Evolutionary conservation across 1,140 invertebrate species (phyloP).

Genomic region (Heliconius hewitsoni): DNA sequence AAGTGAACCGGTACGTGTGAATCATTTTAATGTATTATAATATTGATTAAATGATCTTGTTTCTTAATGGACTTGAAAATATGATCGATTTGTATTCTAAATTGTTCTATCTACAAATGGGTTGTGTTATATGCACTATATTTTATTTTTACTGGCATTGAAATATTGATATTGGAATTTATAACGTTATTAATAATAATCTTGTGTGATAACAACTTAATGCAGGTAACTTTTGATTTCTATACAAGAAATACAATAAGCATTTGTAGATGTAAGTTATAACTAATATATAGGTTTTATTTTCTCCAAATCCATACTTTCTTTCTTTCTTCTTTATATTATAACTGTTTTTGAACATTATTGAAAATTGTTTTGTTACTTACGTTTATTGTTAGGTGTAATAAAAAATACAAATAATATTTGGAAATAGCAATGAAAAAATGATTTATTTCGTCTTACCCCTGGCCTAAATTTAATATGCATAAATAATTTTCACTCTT

Average conservation of each 20-base stretch:
- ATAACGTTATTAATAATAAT: background rate
- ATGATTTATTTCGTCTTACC: background rate
- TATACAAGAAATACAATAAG: too few species aligned
- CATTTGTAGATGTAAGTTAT: too few species aligned
- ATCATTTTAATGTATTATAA: slow-evolving; percentile 38
- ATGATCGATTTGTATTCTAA: slow-evolving; percentile 27
- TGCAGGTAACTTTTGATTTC: too few species aligned
- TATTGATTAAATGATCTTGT: slow-evolving; percentile 39
- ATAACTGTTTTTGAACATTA: too few species aligned
- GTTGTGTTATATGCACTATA: background rate
- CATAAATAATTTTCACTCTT: background rate
- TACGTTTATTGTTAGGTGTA: too few species aligned
- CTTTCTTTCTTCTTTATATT: too few species aligned
- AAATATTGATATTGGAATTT: slow-evolving; percentile 1
- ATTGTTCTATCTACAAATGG: slow-evolving; percentile 12
- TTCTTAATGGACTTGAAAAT: slow-evolving; percentile 33
- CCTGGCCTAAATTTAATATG: background rate
- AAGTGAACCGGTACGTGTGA: slow-evolving; percentile 40
- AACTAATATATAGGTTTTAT: too few species aligned
- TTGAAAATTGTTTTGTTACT: too few species aligned
- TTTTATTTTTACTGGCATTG: background rate
- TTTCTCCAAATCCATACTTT: too few species aligned
- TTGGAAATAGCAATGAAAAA: background rate
- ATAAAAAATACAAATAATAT: too few species aligned
- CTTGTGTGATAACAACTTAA: background rate